Evolutionary conservation across 1,140 invertebrate genomes (phyloP).

Genomic region (Danaus melanippus): DNA sequence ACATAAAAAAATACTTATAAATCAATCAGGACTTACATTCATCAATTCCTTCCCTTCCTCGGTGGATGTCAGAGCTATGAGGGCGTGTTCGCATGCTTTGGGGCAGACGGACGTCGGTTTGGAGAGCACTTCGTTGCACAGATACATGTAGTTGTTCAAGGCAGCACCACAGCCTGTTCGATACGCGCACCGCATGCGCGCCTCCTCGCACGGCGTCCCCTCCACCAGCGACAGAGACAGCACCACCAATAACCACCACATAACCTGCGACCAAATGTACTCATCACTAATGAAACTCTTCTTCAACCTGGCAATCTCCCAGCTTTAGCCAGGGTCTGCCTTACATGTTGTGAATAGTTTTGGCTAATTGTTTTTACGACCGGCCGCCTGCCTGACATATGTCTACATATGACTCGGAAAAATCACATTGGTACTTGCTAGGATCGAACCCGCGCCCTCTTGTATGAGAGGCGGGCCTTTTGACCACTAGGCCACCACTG

Average conservation of each 20-base stretch:
- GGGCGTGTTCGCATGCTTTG: constrained; percentile 79
- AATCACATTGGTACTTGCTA: too few relatives aligned
- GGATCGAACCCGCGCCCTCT: too few relatives aligned
- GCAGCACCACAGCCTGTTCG: constrained; percentile 81
- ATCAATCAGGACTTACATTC: constrained; percentile 39
- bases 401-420: too few relatives aligned
- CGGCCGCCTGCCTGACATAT: too few relatives aligned
- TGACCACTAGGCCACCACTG: too few relatives aligned
- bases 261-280: constrained; percentile 37
- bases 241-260: constrained; percentile 58
- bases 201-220: constrained; percentile 76
- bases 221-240: constrained; percentile 30
- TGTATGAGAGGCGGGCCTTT: too few relatives aligned
- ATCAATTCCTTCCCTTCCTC: constrained; percentile 82
- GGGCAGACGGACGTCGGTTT: constrained; percentile 74
- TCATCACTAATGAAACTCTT: not conserved
- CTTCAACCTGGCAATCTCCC: too few relatives aligned
- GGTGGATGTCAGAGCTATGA: constrained; percentile 84
- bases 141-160: constrained; percentile 80
- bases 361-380: too few relatives aligned
- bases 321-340: too few relatives aligned
- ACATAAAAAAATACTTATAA: too few relatives aligned
- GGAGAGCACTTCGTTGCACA: constrained; percentile 79
- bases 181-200: constrained; percentile 80
- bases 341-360: too few relatives aligned